Percentiles rank a stretch among this genome's conserved stretches.
Evolutionary conservation across 2,888 invertebrate genomes (phyloP).

Genomic region (Drosophila niveifrons): DNA sequence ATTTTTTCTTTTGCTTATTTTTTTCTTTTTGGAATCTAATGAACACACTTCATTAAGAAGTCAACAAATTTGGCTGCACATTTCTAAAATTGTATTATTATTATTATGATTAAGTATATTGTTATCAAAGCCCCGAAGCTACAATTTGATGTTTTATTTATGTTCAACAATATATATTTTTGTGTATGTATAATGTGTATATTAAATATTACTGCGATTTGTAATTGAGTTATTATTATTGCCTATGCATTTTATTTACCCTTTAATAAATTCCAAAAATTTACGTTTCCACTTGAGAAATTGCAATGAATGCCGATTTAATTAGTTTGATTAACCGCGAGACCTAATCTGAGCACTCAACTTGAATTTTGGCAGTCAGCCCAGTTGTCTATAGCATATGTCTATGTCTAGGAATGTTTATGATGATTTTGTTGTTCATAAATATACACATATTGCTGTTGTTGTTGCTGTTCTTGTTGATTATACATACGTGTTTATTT

Average conservation of each 20-base stretch:
- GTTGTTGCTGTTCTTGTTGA: slow-evolving; percentile 32
- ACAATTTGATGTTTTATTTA: slow-evolving; percentile 36
- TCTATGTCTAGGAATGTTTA: slow-evolving; percentile 9
- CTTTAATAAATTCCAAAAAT: slow-evolving; percentile 65
- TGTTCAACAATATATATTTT: slow-evolving; percentile 34
- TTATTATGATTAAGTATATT: slow-evolving; percentile 29
- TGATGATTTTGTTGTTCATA: not conserved
- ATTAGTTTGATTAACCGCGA: slow-evolving; percentile 22
- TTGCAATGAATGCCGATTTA: slow-evolving; percentile 34
- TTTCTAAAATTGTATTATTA: slow-evolving; percentile 24
- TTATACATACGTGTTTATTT: slow-evolving; percentile 33
- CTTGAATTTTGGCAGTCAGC: slow-evolving; percentile 26
- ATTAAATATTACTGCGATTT: slow-evolving; percentile 24
- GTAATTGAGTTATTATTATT: slow-evolving; percentile 58
- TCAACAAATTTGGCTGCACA: slow-evolving; percentile 55
- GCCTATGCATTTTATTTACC: slow-evolving; percentile 60
- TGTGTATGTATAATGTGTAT: slow-evolving; percentile 16
- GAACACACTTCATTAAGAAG: slow-evolving; percentile 61
- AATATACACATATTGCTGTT: slow-evolving; percentile 47
- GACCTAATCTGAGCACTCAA: slow-evolving; percentile 48
- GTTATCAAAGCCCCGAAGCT: slow-evolving; percentile 57
- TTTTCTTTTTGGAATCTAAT: slow-evolving; percentile 32
- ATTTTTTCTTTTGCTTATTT: not conserved
- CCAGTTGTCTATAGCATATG: slow-evolving; percentile 8
- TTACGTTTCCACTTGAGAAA: slow-evolving; percentile 17